A percentile compares a stretch with the other conserved stretches of the same genome.
phyloP scores from a whole-genome alignment of 2,797 vertebrate species.

The Sebastes vulpes region DNA sequence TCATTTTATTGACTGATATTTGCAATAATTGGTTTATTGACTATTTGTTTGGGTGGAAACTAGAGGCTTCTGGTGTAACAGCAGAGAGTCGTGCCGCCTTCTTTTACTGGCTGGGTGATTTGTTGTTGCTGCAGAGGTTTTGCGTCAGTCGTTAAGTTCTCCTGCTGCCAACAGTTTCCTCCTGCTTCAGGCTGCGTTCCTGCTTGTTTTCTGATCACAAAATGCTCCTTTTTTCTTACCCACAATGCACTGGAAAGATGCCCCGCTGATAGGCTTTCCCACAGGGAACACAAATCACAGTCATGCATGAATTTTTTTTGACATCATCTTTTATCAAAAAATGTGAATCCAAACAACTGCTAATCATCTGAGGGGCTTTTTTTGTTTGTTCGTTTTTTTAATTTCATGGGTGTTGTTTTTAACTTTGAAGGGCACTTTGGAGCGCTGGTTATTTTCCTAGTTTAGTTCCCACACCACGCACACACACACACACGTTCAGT shows the following conservation, averaged over 20 bases:
- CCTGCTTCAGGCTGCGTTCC: conserved; percentile 14
- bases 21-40: not conserved
- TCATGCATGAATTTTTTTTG: conserved; percentile 1
- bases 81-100: not conserved
- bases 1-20: not conserved
- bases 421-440: conserved; percentile 31
- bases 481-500: not conserved
- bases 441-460: not conserved
- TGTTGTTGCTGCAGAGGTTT: conserved; percentile 71
- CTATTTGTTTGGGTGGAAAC: not conserved
- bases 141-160: conserved; percentile 58
- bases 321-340: conserved; percentile 12
- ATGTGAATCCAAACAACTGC: not conserved
- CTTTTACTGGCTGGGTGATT: conserved; percentile 52
- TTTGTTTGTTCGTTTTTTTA: conserved; percentile 9
- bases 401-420: conserved; percentile 47
- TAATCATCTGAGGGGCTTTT: not conserved
- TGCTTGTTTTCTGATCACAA: conserved; percentile 22
- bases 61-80: not conserved
- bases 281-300: not conserved
- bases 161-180: conserved; percentile 39
- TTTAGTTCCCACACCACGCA: conserved; percentile 2
- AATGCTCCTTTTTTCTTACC: not conserved
- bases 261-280: conserved; percentile 30
- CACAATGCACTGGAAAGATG: conserved; percentile 39